Evolutionary conservation across 1,140 invertebrate species (phyloP), one percentile per base, ranked within the genome.

Genomic region (Drosophila neocordata): DNA sequence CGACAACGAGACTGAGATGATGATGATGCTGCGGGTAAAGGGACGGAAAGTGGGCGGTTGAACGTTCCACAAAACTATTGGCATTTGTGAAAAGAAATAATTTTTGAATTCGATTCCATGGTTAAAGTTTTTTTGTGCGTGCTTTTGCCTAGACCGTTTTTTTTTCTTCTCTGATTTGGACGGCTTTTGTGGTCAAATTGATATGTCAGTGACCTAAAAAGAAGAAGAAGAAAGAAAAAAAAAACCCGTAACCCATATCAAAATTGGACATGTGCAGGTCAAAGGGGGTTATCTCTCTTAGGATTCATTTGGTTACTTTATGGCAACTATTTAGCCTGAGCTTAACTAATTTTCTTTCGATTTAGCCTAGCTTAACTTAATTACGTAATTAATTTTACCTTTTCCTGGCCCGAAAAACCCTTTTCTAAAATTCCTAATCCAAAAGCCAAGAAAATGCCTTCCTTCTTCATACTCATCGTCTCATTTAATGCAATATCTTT

Each of bases 131-230:
- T 56, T 56, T 27, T 18, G 44, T 24, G 22, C 22, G 22, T 24
- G 22, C 24, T 15, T 24, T 9, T 20, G n/a, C 2, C 8, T 13
- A 6, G 44, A 48, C 7, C 13, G 7, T 34, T 34, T 55, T 56
- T 53, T 31, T 34, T 31, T 7, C 13, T 55, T 12, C 4, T 18
- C 41, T 44, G 41, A 48, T 60, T 66, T 66, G 70, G 73, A 55
- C 73, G 55, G 70, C 70, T 73, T 75, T 75, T 75, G 72, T 75
- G 71, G 72, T 75, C 63, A 61, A 75, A 75, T 75, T 75, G 64
- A 74, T 74, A 68, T 75, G 72, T 75, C 72, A 61, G 64, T 68
- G 64, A 75, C 56, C 71, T 57, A 58, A 52, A 75, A 71, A 71
- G 44, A 74, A 60, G 41, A 48, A 65, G 69, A 5, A 59, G 15